Conservation (phyloP, 1,140 invertebrate species). For the Bathynomus jamesi region DNA sequence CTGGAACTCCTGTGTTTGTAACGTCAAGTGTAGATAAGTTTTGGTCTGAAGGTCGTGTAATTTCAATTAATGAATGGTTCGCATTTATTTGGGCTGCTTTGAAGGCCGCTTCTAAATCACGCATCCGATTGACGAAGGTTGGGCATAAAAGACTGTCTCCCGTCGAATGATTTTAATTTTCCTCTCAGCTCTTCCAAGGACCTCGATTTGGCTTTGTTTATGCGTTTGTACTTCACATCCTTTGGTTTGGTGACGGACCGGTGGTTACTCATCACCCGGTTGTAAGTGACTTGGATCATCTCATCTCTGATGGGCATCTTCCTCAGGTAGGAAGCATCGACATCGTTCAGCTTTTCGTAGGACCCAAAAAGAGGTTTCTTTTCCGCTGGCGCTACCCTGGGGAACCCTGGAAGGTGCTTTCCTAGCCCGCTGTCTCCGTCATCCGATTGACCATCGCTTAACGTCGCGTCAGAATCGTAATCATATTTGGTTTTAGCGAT, state of each 20-base stretch:
- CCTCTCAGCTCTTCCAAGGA: constrained; percentile 74
- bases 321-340: neutral
- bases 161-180: constrained; percentile 46
- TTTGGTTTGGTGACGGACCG: constrained; percentile 80
- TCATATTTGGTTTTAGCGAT: neutral
- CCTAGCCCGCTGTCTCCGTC: constrained; percentile 21
- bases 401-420: neutral
- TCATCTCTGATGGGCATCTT: constrained; percentile 20
- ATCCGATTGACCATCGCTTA: constrained; percentile 32
- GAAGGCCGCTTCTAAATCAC: no score
- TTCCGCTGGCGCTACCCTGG: constrained; percentile 15
- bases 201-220: constrained; percentile 82
- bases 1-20: no score
- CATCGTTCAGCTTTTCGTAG: constrained; percentile 25
- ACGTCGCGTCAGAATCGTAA: constrained; percentile 30
- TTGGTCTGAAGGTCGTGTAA: no score
- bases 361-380: constrained; percentile 23
- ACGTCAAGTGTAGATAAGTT: no score
- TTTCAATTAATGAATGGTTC: no score
- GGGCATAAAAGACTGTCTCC: constrained; percentile 4
- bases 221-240: constrained; percentile 80
- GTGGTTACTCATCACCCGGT: constrained; percentile 81
- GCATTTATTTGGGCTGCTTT: no score
- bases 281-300: constrained; percentile 52
- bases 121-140: constrained; percentile 9